Conservation (phyloP, 2,113 vertebrate species). For the Ammodramus savannarum region DNA sequence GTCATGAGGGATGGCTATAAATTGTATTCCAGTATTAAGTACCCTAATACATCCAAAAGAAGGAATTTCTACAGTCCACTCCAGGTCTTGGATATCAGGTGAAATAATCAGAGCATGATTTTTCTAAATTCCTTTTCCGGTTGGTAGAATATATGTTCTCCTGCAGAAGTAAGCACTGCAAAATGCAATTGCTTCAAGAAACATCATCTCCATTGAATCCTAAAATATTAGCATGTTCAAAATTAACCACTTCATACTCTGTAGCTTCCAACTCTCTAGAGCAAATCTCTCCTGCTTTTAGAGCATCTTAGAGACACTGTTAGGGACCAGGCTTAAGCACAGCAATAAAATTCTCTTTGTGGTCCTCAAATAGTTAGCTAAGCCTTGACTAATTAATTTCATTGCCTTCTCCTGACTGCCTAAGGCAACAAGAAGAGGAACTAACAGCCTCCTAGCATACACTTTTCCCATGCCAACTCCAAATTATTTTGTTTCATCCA, state of each 20-base stretch:
- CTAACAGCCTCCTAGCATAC: not conserved
- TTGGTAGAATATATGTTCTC: accelerated
- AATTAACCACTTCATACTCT: not conserved
- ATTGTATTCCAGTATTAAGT: not conserved
- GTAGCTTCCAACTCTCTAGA: not conserved
- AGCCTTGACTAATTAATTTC: not conserved
- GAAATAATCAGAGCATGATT: not conserved
- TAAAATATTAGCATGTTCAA: not conserved
- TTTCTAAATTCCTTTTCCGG: not conserved
- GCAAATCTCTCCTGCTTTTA: not conserved
- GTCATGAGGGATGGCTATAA: not conserved
- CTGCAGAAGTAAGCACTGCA: not conserved
- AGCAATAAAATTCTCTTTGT: not conserved
- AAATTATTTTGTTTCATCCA: not conserved
- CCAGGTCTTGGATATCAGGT: not conserved
- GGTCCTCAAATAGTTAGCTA: not conserved
- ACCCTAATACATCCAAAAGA: not conserved
- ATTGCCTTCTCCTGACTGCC: not conserved
- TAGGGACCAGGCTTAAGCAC: not conserved
- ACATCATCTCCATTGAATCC: not conserved
- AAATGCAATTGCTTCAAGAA: not conserved
- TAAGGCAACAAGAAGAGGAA: not conserved
- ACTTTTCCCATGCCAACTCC: not conserved
- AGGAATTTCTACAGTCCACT: not conserved
- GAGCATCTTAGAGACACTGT: not conserved